These are phyloP conservation scores for Apostichopus leukothele DNA, from an alignment of 53 echinoderm and acorn worm genomes.

Conservation along the genomic window DNA sequence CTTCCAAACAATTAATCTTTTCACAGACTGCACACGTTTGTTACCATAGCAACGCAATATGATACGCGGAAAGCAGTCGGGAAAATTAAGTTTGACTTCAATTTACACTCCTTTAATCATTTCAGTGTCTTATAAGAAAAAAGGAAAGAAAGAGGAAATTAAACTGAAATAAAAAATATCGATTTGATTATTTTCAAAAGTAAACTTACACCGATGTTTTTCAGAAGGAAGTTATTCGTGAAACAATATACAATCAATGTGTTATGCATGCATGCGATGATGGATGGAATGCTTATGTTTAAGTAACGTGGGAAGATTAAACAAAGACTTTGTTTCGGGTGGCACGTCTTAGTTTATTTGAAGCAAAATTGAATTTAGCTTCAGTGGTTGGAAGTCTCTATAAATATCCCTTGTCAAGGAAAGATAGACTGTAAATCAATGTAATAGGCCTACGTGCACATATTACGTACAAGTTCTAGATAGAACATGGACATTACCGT, in stretches of 20 bases:
- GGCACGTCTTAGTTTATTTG: too few relatives aligned
- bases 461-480: too few relatives aligned
- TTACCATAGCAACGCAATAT: slow-evolving; percentile 9
- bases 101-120: slow-evolving; percentile 30
- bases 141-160: background rate
- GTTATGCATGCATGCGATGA: too few relatives aligned
- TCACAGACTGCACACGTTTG: background rate
- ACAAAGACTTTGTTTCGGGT: too few relatives aligned
- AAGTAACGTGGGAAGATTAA: too few relatives aligned
- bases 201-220: background rate
- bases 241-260: background rate
- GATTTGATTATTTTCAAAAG: background rate
- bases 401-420: too few relatives aligned
- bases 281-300: too few relatives aligned
- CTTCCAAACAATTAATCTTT: background rate
- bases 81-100: slow-evolving; percentile 34
- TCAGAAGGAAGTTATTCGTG: background rate
- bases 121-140: background rate
- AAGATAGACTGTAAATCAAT: too few relatives aligned
- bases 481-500: too few relatives aligned
- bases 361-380: too few relatives aligned
- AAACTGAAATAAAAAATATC: slow-evolving; percentile 1
- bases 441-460: too few relatives aligned
- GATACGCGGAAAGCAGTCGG: slow-evolving; percentile 3
- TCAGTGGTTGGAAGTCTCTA: too few relatives aligned